These are phyloP conservation scores for Camponotus floridanus DNA, from an alignment of 1,140 invertebrate species.

Conservation along the genomic window DNA sequence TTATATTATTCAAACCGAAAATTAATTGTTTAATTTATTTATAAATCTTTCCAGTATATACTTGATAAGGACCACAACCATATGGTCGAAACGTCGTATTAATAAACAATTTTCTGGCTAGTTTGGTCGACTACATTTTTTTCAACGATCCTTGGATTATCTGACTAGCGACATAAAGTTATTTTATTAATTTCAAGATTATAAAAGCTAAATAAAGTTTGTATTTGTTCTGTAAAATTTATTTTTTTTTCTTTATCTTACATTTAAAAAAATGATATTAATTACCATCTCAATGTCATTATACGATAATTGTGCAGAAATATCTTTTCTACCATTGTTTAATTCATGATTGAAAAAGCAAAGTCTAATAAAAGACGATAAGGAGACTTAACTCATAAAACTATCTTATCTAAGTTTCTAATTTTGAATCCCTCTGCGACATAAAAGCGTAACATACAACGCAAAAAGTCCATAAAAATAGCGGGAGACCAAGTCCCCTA, in stretches of 20 bases:
- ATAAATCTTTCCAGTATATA: no score
- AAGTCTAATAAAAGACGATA: neutral
- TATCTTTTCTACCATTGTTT: neutral
- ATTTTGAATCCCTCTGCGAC: constrained; percentile 33
- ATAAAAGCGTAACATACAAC: constrained; percentile 29
- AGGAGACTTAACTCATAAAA: neutral
- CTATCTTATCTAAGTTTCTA: constrained; percentile 30
- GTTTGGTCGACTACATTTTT: no score
- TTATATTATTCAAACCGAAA: no score
- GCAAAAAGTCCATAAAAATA: constrained; percentile 57
- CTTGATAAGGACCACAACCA: no score
- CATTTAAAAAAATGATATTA: neutral
- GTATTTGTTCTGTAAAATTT: neutral
- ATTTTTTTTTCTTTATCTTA: neutral
- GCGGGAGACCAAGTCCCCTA: constrained; percentile 32
- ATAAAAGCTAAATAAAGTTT: neutral
- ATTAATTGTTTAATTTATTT: no score
- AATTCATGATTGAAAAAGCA: neutral
- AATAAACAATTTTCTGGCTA: no score
- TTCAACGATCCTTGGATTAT: no score
- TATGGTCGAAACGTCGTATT: no score
- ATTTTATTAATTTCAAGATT: no score
- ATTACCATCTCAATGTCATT: neutral
- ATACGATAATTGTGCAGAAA: neutral
- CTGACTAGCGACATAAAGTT: no score